Evolutionary conservation across 2,113 vertebrate species (phyloP).

Genomic region (Rissa tridactyla): DNA sequence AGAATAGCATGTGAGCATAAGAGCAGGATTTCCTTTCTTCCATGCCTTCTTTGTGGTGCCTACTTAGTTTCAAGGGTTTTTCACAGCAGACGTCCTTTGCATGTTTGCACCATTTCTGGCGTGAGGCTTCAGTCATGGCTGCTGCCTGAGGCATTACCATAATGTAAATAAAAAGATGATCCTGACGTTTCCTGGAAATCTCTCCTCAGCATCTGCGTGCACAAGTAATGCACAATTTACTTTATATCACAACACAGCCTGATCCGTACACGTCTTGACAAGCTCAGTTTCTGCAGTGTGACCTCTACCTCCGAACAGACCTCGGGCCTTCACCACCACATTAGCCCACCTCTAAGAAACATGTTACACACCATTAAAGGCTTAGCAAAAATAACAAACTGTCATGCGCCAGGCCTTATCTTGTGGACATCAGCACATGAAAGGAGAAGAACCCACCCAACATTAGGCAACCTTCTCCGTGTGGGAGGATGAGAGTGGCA

Average conservation of each 20-base stretch:
- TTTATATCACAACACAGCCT: neutral
- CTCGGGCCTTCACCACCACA: neutral
- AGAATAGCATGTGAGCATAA: neutral
- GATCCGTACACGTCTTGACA: neutral
- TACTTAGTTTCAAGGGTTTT: neutral
- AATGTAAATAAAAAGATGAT: neutral
- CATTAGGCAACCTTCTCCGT: neutral
- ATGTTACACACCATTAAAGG: neutral
- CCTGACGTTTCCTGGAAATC: neutral
- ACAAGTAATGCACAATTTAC: neutral
- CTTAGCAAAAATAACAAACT: neutral
- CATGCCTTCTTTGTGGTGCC: neutral
- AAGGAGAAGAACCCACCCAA: neutral
- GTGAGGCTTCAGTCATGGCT: neutral
- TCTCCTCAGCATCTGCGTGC: neutral
- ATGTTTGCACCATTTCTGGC: neutral
- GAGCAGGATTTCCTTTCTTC: neutral
- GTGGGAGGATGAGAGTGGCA: neutral
- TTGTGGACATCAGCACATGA: neutral
- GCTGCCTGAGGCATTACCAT: neutral
- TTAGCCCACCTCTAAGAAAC: neutral
- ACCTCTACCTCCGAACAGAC: neutral
- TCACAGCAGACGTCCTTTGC: neutral
- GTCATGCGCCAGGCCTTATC: neutral
- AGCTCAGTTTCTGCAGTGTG: neutral